phyloP scores from a whole-genome alignment of 2,888 invertebrate species.

The Perithous albicinctus region DNA sequence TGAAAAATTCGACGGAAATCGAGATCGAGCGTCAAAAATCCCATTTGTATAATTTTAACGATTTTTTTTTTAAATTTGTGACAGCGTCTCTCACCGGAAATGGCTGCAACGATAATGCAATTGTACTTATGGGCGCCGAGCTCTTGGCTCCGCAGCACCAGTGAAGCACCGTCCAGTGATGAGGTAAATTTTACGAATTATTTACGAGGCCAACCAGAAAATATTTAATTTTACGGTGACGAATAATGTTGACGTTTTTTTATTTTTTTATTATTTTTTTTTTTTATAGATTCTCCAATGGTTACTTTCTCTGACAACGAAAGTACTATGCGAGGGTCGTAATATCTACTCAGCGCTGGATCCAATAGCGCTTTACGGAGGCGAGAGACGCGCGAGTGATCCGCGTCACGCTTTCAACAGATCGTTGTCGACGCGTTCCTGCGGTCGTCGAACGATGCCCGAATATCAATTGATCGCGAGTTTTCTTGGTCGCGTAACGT shows the following conservation, averaged over 20 bases:
- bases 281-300: slow-evolving; percentile 89
- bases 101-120: slow-evolving; percentile 92
- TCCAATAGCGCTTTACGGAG: slow-evolving; percentile 50
- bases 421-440: slow-evolving; percentile 77
- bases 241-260: slow-evolving; percentile 15
- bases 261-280: no score
- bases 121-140: slow-evolving; percentile 91
- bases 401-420: slow-evolving; percentile 44
- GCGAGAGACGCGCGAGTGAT: slow-evolving; percentile 34
- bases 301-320: slow-evolving; percentile 90
- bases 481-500: slow-evolving; percentile 88
- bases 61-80: slow-evolving; percentile 61
- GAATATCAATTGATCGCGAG: slow-evolving; percentile 91
- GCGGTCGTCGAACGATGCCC: slow-evolving; percentile 88
- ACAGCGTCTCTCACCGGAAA: slow-evolving; percentile 88
- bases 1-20: no score
- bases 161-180: slow-evolving; percentile 87
- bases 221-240: slow-evolving; percentile 55
- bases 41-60: background rate
- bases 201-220: background rate
- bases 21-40: no score
- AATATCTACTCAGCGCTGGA: slow-evolving; percentile 70
- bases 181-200: slow-evolving; percentile 85
- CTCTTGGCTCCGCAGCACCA: slow-evolving; percentile 87
- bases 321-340: slow-evolving; percentile 89